Percentiles rank a stretch among this genome's conserved stretches.
Evolutionary conservation across 2,888 invertebrate genomes (phyloP).

Genomic region (Teleogryllus oceanicus): DNA sequence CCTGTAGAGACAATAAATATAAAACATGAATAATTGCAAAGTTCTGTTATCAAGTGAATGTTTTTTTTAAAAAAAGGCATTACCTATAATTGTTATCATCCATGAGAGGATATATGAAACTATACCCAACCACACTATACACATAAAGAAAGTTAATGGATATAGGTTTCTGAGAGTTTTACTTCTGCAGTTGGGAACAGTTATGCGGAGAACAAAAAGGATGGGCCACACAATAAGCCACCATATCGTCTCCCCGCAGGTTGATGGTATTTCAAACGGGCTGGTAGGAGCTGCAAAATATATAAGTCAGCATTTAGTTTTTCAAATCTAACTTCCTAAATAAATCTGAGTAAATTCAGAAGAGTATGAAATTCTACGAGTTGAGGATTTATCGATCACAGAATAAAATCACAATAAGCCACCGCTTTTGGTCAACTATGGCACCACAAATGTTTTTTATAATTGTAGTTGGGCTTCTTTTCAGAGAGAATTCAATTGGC

Average conservation of each 20-base stretch:
- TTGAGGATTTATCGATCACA: too few relatives aligned
- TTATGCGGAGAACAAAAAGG: constrained; percentile 59
- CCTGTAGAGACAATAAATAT: constrained; percentile 48
- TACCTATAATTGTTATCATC: constrained; percentile 87
- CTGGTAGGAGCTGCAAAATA: not conserved
- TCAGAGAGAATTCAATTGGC: too few relatives aligned
- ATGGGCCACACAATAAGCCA: constrained; percentile 73
- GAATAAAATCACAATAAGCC: too few relatives aligned
- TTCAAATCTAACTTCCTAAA: too few relatives aligned
- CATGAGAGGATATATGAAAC: constrained; percentile 86
- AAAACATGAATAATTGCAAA: constrained; percentile 23
- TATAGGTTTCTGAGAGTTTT: constrained; percentile 59
- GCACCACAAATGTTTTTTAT: too few relatives aligned
- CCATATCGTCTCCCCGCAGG: constrained; percentile 49
- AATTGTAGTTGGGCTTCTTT: too few relatives aligned
- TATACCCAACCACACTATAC: constrained; percentile 78
- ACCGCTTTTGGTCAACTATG: too few relatives aligned
- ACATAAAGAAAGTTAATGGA: constrained; percentile 78
- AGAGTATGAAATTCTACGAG: too few relatives aligned
- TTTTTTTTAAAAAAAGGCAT: constrained; percentile 29
- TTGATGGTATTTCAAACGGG: not conserved
- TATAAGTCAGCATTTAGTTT: too few relatives aligned
- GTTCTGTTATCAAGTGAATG: constrained; percentile 35
- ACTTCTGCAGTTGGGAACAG: constrained; percentile 66
- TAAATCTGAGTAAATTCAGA: too few relatives aligned